phyloP scores from a whole-genome alignment of 2,113 vertebrate genomes.

The Platichthys flesus region DNA sequence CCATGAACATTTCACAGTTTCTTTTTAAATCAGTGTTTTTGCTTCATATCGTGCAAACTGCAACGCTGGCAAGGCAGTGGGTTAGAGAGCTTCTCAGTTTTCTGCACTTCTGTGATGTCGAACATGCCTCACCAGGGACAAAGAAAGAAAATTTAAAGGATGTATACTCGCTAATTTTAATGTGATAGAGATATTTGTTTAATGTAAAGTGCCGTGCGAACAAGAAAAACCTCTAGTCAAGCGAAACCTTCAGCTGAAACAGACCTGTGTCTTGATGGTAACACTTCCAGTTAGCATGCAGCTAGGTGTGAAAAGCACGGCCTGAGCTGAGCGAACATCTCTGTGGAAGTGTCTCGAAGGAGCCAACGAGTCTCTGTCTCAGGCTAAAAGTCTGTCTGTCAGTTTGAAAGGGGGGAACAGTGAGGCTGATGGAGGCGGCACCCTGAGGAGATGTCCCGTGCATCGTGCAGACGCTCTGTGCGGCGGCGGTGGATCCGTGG shows the following conservation, averaged over 20 bases:
- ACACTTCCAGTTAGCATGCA: constrained; percentile 46
- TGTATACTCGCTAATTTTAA: too few relatives aligned
- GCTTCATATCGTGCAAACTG: too few relatives aligned
- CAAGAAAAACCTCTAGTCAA: background rate
- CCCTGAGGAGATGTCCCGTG: constrained; percentile 52
- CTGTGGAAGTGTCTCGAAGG: constrained; percentile 32
- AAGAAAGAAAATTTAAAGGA: too few relatives aligned
- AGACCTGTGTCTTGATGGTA: background rate
- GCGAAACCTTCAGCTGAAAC: constrained; percentile 7
- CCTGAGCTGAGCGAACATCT: constrained; percentile 25
- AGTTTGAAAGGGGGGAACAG: constrained; percentile 59
- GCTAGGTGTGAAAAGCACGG: constrained; percentile 29
- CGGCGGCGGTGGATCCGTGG: constrained; percentile 4
- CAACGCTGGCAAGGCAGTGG: too few relatives aligned
- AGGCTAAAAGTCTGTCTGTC: constrained; percentile 58
- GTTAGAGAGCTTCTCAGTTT: too few relatives aligned
- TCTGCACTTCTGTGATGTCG: too few relatives aligned
- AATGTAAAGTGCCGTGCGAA: too few relatives aligned
- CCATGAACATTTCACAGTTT: too few relatives aligned
- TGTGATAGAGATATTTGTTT: too few relatives aligned
- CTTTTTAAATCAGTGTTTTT: too few relatives aligned
- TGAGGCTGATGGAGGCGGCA: constrained; percentile 46
- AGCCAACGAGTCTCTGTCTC: constrained; percentile 31
- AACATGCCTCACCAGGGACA: too few relatives aligned
- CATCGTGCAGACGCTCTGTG: constrained; percentile 12